Evolutionary conservation across 1,140 invertebrate species (phyloP), one percentile per base, ranked within the genome.

Genomic region (Amphibalanus amphitrite): DNA sequence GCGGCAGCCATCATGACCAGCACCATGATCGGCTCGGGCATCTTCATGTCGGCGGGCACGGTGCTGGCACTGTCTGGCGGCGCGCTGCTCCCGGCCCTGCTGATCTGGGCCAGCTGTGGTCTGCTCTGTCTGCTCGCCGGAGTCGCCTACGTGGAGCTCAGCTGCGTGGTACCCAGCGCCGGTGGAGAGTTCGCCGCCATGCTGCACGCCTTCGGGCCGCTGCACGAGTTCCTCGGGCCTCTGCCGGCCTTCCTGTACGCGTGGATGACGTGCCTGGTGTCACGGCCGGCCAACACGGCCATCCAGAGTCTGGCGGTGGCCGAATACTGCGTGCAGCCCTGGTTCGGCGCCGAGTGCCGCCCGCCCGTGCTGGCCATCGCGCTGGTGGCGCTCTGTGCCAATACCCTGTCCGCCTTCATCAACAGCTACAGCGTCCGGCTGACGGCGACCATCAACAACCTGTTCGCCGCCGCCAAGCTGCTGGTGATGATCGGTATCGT

Each of bases 381-480:
- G 33, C 70, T 65, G 74, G 73, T 30, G 17, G 64, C 67, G 71
- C 67, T 69, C 29, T 67, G 76, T 73, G 72, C 3, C 33, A 38
- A 25, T 6, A 30, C 25, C 77, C 76, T 92, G 40, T 89, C 95
- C 75, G 93, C 92, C 0, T 90, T 88, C 77, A 88, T 95, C 28
- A 96, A 96, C 78, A 85, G 91, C 71, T 86, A 84, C 20, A 93
- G 33, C 33, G 33, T 38, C 33, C 33, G 33, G 33, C 33, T 94
- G 80, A 85, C 92, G 23, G 87, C 90, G 0, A 95, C 92, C 92
- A 85, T 92, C 4, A 38, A 59, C 13, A 59, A 13, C 78, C 80
- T 95, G 8, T 96, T 95, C 80, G 95, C 93, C 0, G 85, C 87
- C 25, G 92, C 92, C 67, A 97, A 97, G 81, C 80, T 97, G 0